These are phyloP conservation scores for Drosophila murphyi DNA, from an alignment of 1,140 invertebrate species.

Conservation along the genomic window DNA sequence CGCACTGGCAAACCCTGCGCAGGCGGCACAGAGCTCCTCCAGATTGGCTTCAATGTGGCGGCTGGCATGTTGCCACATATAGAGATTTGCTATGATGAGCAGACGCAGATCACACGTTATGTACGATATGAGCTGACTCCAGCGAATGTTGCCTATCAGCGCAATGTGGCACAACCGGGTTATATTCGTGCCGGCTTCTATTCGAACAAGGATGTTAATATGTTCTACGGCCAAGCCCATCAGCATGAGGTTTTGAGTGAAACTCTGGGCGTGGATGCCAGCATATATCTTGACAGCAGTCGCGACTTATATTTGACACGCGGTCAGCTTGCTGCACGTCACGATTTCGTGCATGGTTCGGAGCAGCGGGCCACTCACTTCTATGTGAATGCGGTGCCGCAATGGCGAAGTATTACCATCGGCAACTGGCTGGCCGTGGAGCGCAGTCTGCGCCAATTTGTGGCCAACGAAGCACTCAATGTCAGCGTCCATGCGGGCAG, in stretches of 20 bases:
- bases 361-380: conserved; percentile 88
- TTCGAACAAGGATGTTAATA: conserved; percentile 59
- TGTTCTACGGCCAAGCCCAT: conserved; percentile 55
- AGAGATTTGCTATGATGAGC: conserved; percentile 65
- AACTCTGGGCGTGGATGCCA: conserved; percentile 53
- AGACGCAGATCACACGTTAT: conserved; percentile 59
- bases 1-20: conserved; percentile 55
- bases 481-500: conserved; percentile 86
- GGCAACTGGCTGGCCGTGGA: conserved; percentile 87
- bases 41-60: conserved; percentile 70
- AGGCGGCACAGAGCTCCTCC: conserved; percentile 57
- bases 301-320: conserved; percentile 85
- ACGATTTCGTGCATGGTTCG: conserved; percentile 87
- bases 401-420: conserved; percentile 88
- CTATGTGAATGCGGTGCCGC: conserved; percentile 88
- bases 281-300: conserved; percentile 74
- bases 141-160: conserved; percentile 63
- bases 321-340: conserved; percentile 88
- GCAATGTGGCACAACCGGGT: conserved; percentile 63
- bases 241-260: conserved; percentile 48
- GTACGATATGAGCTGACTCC: conserved; percentile 61
- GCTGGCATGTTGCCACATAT: conserved; percentile 60
- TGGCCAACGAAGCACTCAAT: conserved; percentile 69
- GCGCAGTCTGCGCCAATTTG: conserved; percentile 82
- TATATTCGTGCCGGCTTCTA: conserved; percentile 69